These are phyloP conservation scores for Butastur rufipennis DNA, from an alignment of 2,113 vertebrate genomes.

Conservation along the genomic window DNA sequence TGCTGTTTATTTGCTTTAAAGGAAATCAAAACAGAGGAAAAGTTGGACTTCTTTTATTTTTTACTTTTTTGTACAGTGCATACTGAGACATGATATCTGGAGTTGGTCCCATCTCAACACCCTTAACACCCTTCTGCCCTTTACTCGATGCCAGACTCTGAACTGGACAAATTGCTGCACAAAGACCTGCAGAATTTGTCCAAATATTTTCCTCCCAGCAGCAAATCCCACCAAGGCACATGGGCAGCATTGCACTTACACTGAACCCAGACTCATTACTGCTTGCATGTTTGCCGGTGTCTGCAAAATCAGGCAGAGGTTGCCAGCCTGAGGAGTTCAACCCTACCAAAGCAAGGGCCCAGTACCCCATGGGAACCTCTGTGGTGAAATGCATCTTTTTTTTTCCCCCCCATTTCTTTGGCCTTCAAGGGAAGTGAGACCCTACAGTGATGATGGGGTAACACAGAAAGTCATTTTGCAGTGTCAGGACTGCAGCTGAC, in stretches of 20 bases:
- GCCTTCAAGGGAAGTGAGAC: not conserved
- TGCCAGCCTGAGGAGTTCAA: not conserved
- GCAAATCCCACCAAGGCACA: not conserved
- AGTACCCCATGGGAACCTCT: not conserved
- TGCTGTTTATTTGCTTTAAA: not conserved
- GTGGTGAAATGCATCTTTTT: not conserved
- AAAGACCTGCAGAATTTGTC: not conserved
- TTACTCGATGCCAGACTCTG: not conserved
- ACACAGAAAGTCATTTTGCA: not conserved
- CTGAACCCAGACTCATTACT: not conserved
- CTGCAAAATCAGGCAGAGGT: not conserved
- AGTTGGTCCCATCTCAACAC: not conserved
- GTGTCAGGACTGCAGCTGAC: not conserved
- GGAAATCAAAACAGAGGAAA: not conserved
- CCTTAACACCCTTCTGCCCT: not conserved
- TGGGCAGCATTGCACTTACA: not conserved
- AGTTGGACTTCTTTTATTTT: not conserved
- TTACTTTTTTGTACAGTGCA: not conserved
- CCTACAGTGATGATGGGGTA: not conserved
- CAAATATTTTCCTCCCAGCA: not conserved
- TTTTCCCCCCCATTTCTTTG: not conserved
- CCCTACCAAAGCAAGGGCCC: not conserved
- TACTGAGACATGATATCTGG: not conserved
- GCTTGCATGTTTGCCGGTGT: not conserved
- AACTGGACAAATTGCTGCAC: not conserved